phyloP scores from a whole-genome alignment of 2,888 invertebrate species.

The Antitype chi region DNA sequence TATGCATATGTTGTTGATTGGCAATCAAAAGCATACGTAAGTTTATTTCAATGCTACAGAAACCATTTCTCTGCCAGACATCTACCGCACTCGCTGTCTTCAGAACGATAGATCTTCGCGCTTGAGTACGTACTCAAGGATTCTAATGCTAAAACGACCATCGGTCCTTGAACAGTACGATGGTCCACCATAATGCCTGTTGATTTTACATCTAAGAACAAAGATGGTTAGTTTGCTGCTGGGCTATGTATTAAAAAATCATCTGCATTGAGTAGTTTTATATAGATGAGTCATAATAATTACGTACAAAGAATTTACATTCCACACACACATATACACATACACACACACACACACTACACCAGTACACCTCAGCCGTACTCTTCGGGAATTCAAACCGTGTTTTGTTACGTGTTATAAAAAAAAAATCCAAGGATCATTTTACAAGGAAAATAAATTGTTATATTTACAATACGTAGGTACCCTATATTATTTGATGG shows the following conservation, averaged over 20 bases:
- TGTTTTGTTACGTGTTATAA: neutral
- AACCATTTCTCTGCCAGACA: neutral
- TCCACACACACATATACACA: neutral
- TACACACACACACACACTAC: neutral
- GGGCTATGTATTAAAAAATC: neutral
- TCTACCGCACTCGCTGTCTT: neutral
- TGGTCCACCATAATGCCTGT: neutral
- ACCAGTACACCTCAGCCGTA: too few relatives aligned
- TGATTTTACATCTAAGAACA: neutral
- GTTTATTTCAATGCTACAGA: too few relatives aligned
- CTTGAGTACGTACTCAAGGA: slow-evolving; percentile 11
- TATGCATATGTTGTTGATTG: too few relatives aligned
- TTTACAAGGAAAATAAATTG: too few relatives aligned
- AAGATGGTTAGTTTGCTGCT: neutral
- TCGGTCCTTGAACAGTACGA: slow-evolving; percentile 1
- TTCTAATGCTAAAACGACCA: slow-evolving; percentile 6
- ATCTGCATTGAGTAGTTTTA: neutral
- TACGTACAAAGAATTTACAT: neutral
- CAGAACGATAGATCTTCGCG: neutral
- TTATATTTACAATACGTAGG: neutral
- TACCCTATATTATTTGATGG: neutral
- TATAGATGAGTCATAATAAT: neutral
- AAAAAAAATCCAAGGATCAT: neutral
- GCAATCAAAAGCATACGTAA: too few relatives aligned
- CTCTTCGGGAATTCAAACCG: neutral